These are phyloP conservation scores for Lucinisca nassula DNA, from an alignment of 2,888 invertebrate species.

Conservation along the genomic window DNA sequence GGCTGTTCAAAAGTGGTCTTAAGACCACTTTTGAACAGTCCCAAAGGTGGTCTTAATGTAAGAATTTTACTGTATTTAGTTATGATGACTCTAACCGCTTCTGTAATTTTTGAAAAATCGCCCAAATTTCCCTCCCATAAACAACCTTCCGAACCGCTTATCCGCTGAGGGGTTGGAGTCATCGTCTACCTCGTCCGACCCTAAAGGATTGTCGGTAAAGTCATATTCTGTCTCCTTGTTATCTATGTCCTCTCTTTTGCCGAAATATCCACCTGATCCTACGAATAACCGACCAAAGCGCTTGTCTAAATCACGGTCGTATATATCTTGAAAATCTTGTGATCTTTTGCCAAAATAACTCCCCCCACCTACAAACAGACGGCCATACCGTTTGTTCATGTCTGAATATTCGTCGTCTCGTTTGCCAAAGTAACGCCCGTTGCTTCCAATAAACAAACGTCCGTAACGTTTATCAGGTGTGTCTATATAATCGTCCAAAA, in stretches of 20 bases:
- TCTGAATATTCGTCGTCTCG: not conserved
- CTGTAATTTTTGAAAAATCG: not conserved
- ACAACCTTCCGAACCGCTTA: constrained; percentile 8
- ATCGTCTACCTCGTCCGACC: not conserved
- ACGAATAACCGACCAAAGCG: not conserved
- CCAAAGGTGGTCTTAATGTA: no score
- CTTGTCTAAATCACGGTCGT: not conserved
- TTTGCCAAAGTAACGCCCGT: not conserved
- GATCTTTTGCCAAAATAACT: not conserved
- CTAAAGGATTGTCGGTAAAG: not conserved
- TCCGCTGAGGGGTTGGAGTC: not conserved
- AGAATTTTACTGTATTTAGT: no score
- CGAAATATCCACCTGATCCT: not conserved
- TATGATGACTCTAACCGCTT: not conserved
- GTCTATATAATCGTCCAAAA: not conserved
- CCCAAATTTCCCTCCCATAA: constrained; percentile 2
- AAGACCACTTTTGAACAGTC: no score
- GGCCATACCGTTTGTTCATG: not conserved
- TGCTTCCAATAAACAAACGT: not conserved
- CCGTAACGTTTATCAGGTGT: not conserved
- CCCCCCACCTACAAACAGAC: not conserved
- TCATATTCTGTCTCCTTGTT: not conserved
- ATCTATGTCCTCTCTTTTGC: not conserved
- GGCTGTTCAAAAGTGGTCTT: no score
- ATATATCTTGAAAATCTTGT: no score